phyloP scores from a whole-genome alignment of 2,888 invertebrate species.

The Agrypnus murinus region DNA sequence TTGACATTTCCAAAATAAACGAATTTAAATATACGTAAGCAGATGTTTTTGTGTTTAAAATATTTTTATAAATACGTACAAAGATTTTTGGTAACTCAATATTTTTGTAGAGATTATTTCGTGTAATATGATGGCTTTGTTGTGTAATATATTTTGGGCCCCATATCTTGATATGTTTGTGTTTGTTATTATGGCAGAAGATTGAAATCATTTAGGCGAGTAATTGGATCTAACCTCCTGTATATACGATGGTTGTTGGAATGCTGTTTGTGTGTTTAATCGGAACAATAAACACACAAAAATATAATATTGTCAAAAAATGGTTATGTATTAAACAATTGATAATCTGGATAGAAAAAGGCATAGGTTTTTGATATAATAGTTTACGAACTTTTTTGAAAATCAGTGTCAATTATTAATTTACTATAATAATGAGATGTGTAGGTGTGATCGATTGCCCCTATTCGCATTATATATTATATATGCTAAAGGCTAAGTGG shows the following conservation, averaged over 20 bases:
- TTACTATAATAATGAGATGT: no score
- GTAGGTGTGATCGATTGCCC: no score
- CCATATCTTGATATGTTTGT: constrained; percentile 45
- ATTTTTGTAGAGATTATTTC: constrained; percentile 49
- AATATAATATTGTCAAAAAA: no score
- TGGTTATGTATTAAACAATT: no score
- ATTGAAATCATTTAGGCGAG: constrained; percentile 45
- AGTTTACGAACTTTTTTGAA: no score
- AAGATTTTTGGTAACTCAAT: constrained; percentile 45
- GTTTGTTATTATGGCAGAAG: constrained; percentile 48
- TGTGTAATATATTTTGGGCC: constrained; percentile 42
- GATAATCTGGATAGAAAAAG: no score
- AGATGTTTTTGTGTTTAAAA: constrained; percentile 47
- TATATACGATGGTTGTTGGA: not conserved
- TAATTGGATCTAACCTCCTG: constrained; percentile 43
- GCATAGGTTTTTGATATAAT: no score
- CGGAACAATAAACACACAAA: no score
- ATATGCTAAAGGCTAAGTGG: no score
- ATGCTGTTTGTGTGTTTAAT: not conserved
- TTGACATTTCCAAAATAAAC: constrained; percentile 52
- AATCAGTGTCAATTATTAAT: no score
- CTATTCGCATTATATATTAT: no score
- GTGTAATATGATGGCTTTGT: constrained; percentile 50
- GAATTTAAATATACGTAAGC: constrained; percentile 41
- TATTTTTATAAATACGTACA: constrained; percentile 40